A percentile compares a stretch with the other conserved stretches of the same genome.
Evolutionary conservation across 2,797 vertebrate genomes (phyloP).

Genomic region (Ctenochaetus hawaiiensis): DNA sequence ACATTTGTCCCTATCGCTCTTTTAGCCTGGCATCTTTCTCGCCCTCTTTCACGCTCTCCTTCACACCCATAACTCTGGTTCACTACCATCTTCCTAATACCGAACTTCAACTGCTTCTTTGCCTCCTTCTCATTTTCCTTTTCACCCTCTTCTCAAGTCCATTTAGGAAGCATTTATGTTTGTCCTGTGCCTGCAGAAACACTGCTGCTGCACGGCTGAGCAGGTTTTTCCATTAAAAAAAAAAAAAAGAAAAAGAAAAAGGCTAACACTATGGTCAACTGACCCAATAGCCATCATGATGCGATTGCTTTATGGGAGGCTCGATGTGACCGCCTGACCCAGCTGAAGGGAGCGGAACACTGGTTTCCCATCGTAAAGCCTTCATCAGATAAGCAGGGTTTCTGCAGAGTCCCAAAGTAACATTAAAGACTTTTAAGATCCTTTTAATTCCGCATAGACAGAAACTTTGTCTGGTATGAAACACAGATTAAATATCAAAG

Average conservation of each 20-base stretch:
- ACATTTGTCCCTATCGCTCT: conserved; percentile 24
- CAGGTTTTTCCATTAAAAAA: conserved; percentile 5
- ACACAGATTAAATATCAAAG: background rate
- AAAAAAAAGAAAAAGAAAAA: background rate
- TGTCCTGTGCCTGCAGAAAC: conserved; percentile 18
- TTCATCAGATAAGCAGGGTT: background rate
- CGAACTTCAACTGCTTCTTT: conserved; percentile 1
- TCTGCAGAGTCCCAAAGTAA: conserved; percentile 6
- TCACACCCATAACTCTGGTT: conserved; percentile 42
- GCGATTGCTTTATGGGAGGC: background rate
- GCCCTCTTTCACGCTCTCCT: conserved; percentile 27
- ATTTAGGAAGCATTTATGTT: conserved; percentile 34
- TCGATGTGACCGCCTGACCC: conserved; percentile 23
- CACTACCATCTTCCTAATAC: conserved; percentile 21
- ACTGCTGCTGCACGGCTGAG: conserved; percentile 29
- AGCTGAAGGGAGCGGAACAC: background rate
- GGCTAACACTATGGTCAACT: conserved; percentile 24
- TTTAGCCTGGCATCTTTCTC: conserved; percentile 16
- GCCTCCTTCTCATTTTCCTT: conserved; percentile 22
- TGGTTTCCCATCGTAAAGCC: conserved; percentile 24
- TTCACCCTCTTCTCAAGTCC: conserved; percentile 4
- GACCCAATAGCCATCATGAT: conserved; percentile 10
- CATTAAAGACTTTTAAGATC: background rate
- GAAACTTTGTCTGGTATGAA: background rate
- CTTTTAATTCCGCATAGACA: background rate